Evolutionary conservation across 1,140 invertebrate genomes (phyloP).

Genomic region (Drosophila paulistorum): DNA sequence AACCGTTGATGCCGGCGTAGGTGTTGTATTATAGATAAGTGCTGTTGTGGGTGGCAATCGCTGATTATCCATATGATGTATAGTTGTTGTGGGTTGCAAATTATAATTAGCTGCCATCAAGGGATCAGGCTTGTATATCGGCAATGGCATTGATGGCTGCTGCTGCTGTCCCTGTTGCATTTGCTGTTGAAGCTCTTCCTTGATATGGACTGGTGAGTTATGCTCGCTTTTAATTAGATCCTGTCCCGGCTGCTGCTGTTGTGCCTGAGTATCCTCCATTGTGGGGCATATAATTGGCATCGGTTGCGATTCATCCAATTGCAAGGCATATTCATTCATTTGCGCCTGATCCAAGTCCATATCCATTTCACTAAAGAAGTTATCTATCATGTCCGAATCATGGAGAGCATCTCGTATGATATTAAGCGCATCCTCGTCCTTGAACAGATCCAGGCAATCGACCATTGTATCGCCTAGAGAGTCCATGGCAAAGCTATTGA

Average conservation of each 20-base stretch:
- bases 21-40: slow-evolving; percentile 23
- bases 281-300: slow-evolving; percentile 17
- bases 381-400: slow-evolving; percentile 67
- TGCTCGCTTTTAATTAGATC: slow-evolving; percentile 58
- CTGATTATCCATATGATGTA: slow-evolving; percentile 63
- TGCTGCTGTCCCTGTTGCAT: slow-evolving; percentile 19
- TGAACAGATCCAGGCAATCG: slow-evolving; percentile 67
- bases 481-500: slow-evolving; percentile 33
- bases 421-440: slow-evolving; percentile 72
- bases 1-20: slow-evolving; percentile 34
- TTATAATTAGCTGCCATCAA: slow-evolving; percentile 62
- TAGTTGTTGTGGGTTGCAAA: slow-evolving; percentile 65
- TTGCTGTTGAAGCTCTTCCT: slow-evolving; percentile 45
- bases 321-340: slow-evolving; percentile 48
- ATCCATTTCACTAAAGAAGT: slow-evolving; percentile 70
- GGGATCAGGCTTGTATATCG: slow-evolving; percentile 63
- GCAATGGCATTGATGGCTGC: slow-evolving; percentile 22
- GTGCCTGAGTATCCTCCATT: slow-evolving; percentile 10
- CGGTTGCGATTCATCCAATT: slow-evolving; percentile 33
- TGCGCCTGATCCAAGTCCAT: slow-evolving; percentile 62
- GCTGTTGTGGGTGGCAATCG: slow-evolving; percentile 33
- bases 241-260: slow-evolving; percentile 18
- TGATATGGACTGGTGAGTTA: slow-evolving; percentile 58
- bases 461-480: slow-evolving; percentile 40
- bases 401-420: slow-evolving; percentile 75